Evolutionary conservation across 2,888 invertebrate genomes (phyloP), one percentile per base, ranked within the genome.

Genomic region (Spisula solida): DNA sequence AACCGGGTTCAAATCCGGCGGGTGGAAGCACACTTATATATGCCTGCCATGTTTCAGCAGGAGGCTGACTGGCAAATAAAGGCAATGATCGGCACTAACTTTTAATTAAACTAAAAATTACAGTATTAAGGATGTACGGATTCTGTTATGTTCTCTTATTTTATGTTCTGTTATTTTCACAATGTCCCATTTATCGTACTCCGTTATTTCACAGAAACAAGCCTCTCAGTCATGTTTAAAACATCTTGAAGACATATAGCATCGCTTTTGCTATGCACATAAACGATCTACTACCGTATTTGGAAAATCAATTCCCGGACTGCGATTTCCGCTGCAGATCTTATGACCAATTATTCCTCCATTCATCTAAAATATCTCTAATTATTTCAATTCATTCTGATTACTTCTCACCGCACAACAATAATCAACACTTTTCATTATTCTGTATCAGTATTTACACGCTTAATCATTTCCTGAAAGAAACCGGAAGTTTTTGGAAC

Each of bases 171-270:
- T 70, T 31, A 70, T 29, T 29, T 25, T 70, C 31, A 4, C 31
- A 70, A 29, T 70, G 29, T 70, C 29, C 29, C 31, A 70, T 70
- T 20, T 29, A 70, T 70, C 70, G 10, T 14, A 14, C 25, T 70
- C 25, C 0, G 18, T 70, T 70, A 70, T 70, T 70, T 70, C 70
- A 31, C 70, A n/a, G 70, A 70, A 31, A 70, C 29, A 70, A 70
- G 31, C 31, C 29, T 70, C n/a, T 12, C 10, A 18, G 18, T n/a
- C 41, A 75, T 34, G 16, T 31, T 41, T 31, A 75, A 16, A 70
- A 10, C 75, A 75, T 75, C 34, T 34, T 75, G 8, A 75, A 12
- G 16, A 18, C 18, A 20, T 34, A n/a, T 70, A 31, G 18, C 29
- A 18, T 75, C 75, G 18, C 31, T 34, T 34, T 75, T 31, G 5